Evolutionary conservation across 2,888 invertebrate genomes (phyloP), one percentile per base, ranked within the genome.

Genomic region (Ectemnius continuus): DNA sequence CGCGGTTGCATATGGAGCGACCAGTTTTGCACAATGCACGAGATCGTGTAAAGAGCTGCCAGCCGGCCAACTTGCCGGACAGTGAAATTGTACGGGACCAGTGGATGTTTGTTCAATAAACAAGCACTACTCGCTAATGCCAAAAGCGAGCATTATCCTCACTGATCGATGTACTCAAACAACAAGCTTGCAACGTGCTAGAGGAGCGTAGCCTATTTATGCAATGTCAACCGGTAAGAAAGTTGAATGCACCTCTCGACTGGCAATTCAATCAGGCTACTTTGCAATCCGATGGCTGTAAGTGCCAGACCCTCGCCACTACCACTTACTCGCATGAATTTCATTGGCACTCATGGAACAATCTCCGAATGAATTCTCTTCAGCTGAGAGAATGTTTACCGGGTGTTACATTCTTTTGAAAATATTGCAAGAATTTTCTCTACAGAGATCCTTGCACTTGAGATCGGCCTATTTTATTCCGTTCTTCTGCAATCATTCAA

Each of bases 51-150:
- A 13, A 67, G 63, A 23, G 60, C 63, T 60, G 79, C 62, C 45
- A 20, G 46, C 61, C 63, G 58, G 75, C 60, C 45, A 20, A 45
- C 61, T 57, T 56, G 60, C 61, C 47, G 69, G 56, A 47, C 57
- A 67, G 66, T 66, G 69, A 67, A 70, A 36, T 8, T 36, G 36
- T 52, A 59, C 70, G 61, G 65, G 60, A 67, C 67, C 62, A 72
- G 64, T 60, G 36, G 26, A 46, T 56, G 74, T 81, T 81, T 79
- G 74, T 79, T 81, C 68, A 63, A 79, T 81, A 75, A 81, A 81
- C 61, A 71, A 60, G 66, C 68, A 28, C 57, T 47, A 46, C 47
- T 11, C 28, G 26, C 23, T 36, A 36, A 36, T 36, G 36, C 36
- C 36, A 36, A 11, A 8, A 36, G 36, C 36, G 36, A 23, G 23